phyloP scores from a whole-genome alignment of 37 sponge, comb jelly and placozoan species.

The Aplysina aerophoba region DNA sequence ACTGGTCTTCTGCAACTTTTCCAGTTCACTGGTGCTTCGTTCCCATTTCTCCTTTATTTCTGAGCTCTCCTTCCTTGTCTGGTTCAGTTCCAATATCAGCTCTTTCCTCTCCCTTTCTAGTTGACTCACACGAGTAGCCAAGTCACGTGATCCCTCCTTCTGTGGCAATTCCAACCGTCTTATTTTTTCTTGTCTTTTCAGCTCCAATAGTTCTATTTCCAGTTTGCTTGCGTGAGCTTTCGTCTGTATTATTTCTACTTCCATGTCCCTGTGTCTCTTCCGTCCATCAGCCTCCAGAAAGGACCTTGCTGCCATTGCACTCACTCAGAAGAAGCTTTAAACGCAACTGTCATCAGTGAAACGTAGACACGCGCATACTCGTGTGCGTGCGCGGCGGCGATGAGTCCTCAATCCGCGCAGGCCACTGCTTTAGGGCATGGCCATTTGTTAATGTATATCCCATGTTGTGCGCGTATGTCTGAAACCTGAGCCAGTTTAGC shows the following conservation, averaged over 20 bases:
- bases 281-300: not conserved
- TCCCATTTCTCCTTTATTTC: not conserved
- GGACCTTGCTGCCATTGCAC: too few species aligned
- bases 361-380: too few species aligned
- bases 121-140: conserved; percentile 33
- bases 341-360: too few species aligned
- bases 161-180: not conserved
- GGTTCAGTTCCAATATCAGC: not conserved
- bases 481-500: too few species aligned
- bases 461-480: too few species aligned
- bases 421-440: too few species aligned
- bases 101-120: conserved; percentile 40
- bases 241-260: not conserved
- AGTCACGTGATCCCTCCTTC: not conserved
- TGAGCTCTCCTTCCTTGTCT: conserved; percentile 22
- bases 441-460: too few species aligned
- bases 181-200: conserved; percentile 11
- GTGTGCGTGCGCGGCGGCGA: too few species aligned
- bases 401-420: too few species aligned
- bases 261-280: conserved; percentile 13
- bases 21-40: not conserved
- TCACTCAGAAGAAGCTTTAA: too few species aligned
- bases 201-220: not conserved
- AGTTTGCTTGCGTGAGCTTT: conserved; percentile 16
- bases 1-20: not conserved